Base-by-base conservation (phyloP, 2,797 vertebrate species). In the Micromesistius poutassou region DNA sequence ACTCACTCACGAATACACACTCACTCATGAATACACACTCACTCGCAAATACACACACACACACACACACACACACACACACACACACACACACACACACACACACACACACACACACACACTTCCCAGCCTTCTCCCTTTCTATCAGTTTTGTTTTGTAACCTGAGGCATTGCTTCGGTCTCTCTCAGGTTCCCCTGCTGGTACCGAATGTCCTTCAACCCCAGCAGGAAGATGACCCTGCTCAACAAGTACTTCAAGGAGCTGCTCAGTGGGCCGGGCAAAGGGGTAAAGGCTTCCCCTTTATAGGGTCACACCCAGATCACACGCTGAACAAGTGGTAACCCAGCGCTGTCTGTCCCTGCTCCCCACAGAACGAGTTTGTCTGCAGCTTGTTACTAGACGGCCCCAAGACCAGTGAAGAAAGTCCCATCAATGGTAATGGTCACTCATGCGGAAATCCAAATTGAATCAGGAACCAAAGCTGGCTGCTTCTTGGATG, bases 351-450 rank as follows among this genome's bases (percentile, higher is more conserved):
- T 30, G 2, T 4, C 4, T 13, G 12, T 40, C 3, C 13, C 28
- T 4, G 78, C 16, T 77, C 25, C 81, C 86, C 90, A 74, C 93
- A 96, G 96, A 95, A 95, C 87, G 94, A 96, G 72, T 94, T 83
- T 81, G 93, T 96, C 46, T 94, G 95, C 83, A 90, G 84, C 42
- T 92, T 97, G 88, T 96, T 97, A 81, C 89, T 96, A 77, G 95
- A 95, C 5, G 93, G 95, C 14, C 93, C 93, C 33, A 78, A 81
- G 84, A 80, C 38, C 3, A 79, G 46, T 66, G 74, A 79, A 6
- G 78, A 80, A 35, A 80, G 1, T 79, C 83, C 82, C 74, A 80
- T 75, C 71, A 84, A 89, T 80, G 88, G 92, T 93, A 80, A 83
- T 35, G 33, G 33, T 35, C 0, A 35, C 33, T 6, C 7, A 4